These are phyloP conservation scores for Tolmerus cingulatus DNA, from an alignment of 2,888 invertebrate species.

Conservation along the genomic window DNA sequence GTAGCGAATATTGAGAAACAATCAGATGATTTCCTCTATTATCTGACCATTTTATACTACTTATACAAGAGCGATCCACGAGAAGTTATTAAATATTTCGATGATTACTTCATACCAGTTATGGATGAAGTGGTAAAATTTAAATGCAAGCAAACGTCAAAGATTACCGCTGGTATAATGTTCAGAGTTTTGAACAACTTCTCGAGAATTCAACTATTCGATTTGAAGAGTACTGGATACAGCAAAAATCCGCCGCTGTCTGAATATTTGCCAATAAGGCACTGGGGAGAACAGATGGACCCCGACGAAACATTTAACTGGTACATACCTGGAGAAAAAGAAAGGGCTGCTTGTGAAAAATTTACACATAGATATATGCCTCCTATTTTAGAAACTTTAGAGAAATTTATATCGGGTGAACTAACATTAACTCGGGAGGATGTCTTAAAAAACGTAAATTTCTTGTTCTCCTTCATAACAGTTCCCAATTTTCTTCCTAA, in stretches of 20 bases:
- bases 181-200: constrained; percentile 69
- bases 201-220: constrained; percentile 69
- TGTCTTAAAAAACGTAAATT: constrained; percentile 64
- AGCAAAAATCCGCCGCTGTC: constrained; percentile 72
- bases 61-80: constrained; percentile 73
- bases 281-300: constrained; percentile 75
- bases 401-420: constrained; percentile 67
- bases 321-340: constrained; percentile 78
- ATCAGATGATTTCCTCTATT: constrained; percentile 80
- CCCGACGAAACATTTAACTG: constrained; percentile 75
- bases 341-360: constrained; percentile 72
- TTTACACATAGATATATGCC: constrained; percentile 73
- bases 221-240: constrained; percentile 69
- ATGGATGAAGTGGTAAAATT: constrained; percentile 75
- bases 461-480: constrained; percentile 72
- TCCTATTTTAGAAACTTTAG: constrained; percentile 70
- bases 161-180: constrained; percentile 70
- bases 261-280: constrained; percentile 76
- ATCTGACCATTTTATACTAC: constrained; percentile 77
- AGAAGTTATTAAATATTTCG: constrained; percentile 72
- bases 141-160: constrained; percentile 72
- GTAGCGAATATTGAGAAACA: constrained; percentile 76
- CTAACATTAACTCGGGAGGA: constrained; percentile 70
- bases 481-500: constrained; percentile 73
- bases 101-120: constrained; percentile 69